These are phyloP conservation scores for Tiphia femorata DNA, from an alignment of 2,888 invertebrate species.

Conservation along the genomic window DNA sequence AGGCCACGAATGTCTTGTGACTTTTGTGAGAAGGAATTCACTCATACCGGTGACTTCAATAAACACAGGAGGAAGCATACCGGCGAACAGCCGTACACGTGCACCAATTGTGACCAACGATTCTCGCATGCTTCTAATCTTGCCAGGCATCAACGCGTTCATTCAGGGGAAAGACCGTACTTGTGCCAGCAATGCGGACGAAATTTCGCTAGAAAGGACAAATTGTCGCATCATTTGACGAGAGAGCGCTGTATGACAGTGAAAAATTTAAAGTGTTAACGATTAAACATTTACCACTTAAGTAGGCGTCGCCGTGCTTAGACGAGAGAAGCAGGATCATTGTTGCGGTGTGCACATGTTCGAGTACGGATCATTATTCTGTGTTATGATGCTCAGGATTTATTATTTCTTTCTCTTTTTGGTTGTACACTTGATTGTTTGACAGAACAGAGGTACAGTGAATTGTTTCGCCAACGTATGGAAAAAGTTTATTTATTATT, in stretches of 20 bases:
- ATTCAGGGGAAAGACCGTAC: conserved; percentile 50
- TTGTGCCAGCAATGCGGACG: conserved; percentile 44
- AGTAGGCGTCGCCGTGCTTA: too few relatives aligned
- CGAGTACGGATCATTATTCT: too few relatives aligned
- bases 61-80: conserved; percentile 50
- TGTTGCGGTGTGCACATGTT: too few relatives aligned
- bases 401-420: too few relatives aligned
- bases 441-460: too few relatives aligned
- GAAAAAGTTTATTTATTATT: too few relatives aligned
- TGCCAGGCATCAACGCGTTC: conserved; percentile 46
- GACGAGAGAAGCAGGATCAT: too few relatives aligned
- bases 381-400: too few relatives aligned
- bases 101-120: conserved; percentile 45
- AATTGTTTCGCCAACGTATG: too few relatives aligned
- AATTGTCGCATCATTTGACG: conserved; percentile 29
- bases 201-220: conserved; percentile 44
- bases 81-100: conserved; percentile 53
- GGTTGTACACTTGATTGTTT: too few relatives aligned
- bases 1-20: conserved; percentile 28
- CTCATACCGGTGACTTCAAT: conserved; percentile 43
- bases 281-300: too few relatives aligned
- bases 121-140: conserved; percentile 56
- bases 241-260: conserved; percentile 19
- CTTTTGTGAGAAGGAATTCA: conserved; percentile 42
- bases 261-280: too few relatives aligned